phyloP scores from a whole-genome alignment of 1,140 invertebrate species.

The Sitophilus oryzae region DNA sequence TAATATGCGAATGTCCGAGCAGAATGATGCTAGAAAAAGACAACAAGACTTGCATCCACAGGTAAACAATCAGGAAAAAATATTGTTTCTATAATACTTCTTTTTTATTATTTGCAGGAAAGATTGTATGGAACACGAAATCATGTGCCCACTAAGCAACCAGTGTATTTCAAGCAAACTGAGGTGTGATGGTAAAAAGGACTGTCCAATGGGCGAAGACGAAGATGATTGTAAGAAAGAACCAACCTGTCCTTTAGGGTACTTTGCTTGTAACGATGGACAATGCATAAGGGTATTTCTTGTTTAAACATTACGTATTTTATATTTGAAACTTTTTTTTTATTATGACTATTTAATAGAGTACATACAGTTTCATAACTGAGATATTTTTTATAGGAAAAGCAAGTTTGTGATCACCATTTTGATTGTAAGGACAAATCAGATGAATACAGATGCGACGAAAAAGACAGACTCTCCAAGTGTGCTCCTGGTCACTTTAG shows the following conservation, averaged over 20 bases:
- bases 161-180: constrained; percentile 56
- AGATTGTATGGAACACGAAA: constrained; percentile 48
- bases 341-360: too few species aligned
- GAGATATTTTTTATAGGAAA: constrained; percentile 21
- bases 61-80: neutral
- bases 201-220: constrained; percentile 64
- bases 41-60: constrained; percentile 47
- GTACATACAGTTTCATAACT: neutral
- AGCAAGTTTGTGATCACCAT: constrained; percentile 62
- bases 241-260: constrained; percentile 31
- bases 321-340: neutral
- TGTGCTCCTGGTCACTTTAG: constrained; percentile 45
- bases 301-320: too few species aligned
- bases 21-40: constrained; percentile 48
- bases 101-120: constrained; percentile 15
- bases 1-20: constrained; percentile 55
- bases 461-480: constrained; percentile 25
- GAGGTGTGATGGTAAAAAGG: constrained; percentile 63
- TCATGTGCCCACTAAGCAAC: constrained; percentile 54
- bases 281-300: constrained; percentile 44
- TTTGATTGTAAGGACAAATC: constrained; percentile 69
- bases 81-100: neutral
- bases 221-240: constrained; percentile 54
- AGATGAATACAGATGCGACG: constrained; percentile 63
- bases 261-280: constrained; percentile 55